Percentiles rank a stretch among this genome's conserved stretches.
These are phyloP conservation scores for Amaurobius ferox DNA, from an alignment of 2,888 invertebrate genomes.

Conservation along the genomic window DNA sequence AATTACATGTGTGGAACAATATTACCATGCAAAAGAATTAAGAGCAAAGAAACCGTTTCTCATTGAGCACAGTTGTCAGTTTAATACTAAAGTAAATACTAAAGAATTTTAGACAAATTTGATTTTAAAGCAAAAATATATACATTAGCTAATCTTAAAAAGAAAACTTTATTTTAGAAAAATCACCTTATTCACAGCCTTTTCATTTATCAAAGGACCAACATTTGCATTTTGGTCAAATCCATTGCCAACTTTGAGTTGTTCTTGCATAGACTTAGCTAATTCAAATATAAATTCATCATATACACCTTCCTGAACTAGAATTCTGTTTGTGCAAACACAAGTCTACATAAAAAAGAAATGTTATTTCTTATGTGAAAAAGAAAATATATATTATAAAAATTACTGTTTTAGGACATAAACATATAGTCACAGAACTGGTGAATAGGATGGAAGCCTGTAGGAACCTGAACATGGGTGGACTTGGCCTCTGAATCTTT, in stretches of 20 bases:
- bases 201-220: conserved; percentile 93
- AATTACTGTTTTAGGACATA: too few species aligned
- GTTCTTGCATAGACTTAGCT: conserved; percentile 82
- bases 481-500: too few species aligned
- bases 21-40: too few species aligned
- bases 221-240: conserved; percentile 84
- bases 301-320: conserved; percentile 87
- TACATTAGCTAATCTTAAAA: neutral
- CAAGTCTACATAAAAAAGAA: conserved; percentile 84
- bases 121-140: neutral
- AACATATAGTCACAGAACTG: too few species aligned
- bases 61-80: too few species aligned
- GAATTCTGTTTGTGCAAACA: conserved; percentile 93
- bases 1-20: too few species aligned
- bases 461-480: too few species aligned
- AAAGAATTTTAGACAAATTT: too few species aligned
- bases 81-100: too few species aligned
- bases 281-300: conserved; percentile 88
- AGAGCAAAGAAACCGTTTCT: too few species aligned
- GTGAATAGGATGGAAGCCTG: too few species aligned
- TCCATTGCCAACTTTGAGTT: conserved; percentile 89
- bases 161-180: neutral
- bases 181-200: conserved; percentile 86
- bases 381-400: neutral
- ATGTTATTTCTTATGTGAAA: too few species aligned